Evolutionary conservation across 2,797 vertebrate species (phyloP), one percentile per base, ranked within the genome.

Genomic region (Enteromius unitaeniatus): DNA sequence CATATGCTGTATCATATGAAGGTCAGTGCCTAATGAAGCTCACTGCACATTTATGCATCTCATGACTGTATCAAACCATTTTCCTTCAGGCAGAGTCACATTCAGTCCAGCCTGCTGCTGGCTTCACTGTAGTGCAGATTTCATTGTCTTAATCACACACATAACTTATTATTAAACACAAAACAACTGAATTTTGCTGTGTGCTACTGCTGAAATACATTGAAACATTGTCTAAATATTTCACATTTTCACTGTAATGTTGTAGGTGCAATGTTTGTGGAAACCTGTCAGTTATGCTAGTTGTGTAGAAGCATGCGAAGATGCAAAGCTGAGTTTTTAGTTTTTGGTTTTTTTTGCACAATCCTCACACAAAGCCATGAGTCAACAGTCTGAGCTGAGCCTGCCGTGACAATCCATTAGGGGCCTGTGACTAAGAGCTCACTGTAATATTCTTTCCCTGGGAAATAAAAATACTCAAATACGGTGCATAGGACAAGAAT

Each of bases 71-170:
- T 74, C 60, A 81, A 80, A 45, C n/a, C 70, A 67, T 42, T 23
- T 81, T 45, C 28, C 79, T 76, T 76, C 79, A 85, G 70, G 64
- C 47, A 81, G 84, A 47, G 64, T 69, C 64, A 82, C 28, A 55
- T 26, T 64, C 21, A 6, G 37, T 60, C 62, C 53, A 60, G 51
- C n/a, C 60, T 15, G 55, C 31, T 77, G 60, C 62, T n/a, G 73
- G 17, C 34, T 58, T 2, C 17, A 55, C 67, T 3, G 49, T n/a
- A 37, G 55, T 23, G 42, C 28, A 74, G 4, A 55, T 28, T 62
- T 64, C 19, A 5, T 23, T 64, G 5, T 64, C 17, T 78, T 64
- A 65, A 69, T 70, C n/a, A 26, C 31, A 69, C 17, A 6, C 31
- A 51, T 28, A 4, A 21, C 11, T 68, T 26, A 51, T 10, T 26